phyloP scores from a whole-genome alignment of 92 coral and sea anemone genomes.

The Blastomussa wellsi region DNA sequence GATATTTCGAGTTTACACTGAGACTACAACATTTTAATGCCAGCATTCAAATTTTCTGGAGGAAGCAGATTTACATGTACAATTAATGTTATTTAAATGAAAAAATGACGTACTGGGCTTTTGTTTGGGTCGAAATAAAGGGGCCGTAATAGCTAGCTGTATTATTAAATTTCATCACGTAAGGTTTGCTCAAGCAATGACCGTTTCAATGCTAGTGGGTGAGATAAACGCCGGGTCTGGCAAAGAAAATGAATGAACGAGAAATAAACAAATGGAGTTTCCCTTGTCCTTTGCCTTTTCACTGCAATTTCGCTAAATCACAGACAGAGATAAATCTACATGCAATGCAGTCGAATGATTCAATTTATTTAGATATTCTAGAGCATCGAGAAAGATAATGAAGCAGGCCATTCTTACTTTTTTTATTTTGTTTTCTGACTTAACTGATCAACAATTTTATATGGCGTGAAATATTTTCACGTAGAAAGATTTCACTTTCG shows the following conservation, averaged over 20 bases:
- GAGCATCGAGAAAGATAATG: not conserved
- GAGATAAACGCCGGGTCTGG: not conserved
- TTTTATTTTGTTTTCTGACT: not conserved
- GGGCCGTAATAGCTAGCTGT: no score
- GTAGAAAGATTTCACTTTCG: not conserved
- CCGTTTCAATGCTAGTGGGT: not conserved
- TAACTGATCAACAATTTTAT: not conserved
- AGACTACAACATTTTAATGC: not conserved
- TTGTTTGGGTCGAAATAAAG: no score
- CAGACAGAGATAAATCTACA: not conserved
- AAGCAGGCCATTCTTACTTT: not conserved
- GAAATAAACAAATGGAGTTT: not conserved
- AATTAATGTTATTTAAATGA: no score
- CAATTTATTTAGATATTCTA: not conserved
- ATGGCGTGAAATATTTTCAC: constrained; percentile 1
- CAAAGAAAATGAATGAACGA: not conserved
- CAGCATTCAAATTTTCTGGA: not conserved
- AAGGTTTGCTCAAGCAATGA: not conserved
- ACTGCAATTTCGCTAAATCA: not conserved
- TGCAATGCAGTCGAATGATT: not conserved
- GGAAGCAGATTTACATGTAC: not conserved
- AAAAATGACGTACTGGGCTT: not conserved
- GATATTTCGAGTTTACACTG: not conserved
- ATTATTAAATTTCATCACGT: no score
- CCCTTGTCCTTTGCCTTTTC: not conserved